These are phyloP conservation scores for Lasioglossum leucozonium DNA, from an alignment of 2,888 invertebrate genomes.

Conservation along the genomic window DNA sequence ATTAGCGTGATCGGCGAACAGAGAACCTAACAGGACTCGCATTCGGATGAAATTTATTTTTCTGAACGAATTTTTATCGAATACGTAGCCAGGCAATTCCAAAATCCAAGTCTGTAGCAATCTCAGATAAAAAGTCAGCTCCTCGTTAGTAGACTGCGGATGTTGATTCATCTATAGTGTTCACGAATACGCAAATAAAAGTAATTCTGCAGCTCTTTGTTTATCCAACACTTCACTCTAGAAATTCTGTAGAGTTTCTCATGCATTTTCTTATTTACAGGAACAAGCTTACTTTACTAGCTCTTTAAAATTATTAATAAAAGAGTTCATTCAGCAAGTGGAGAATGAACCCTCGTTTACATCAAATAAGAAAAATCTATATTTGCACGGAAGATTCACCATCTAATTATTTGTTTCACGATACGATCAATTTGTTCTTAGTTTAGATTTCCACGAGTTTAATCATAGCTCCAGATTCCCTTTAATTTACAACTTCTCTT, in stretches of 20 bases:
- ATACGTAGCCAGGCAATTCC: not conserved
- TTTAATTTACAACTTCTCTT: not conserved
- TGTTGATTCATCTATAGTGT: not conserved
- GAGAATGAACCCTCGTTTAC: not conserved
- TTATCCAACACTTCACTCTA: not conserved
- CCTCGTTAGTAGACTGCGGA: not conserved
- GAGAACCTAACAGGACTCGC: not conserved
- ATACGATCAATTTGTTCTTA: not conserved
- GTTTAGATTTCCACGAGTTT: conserved; percentile 29
- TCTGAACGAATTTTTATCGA: not conserved
- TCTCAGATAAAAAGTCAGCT: not conserved
- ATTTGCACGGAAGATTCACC: not conserved
- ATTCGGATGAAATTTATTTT: conserved; percentile 19
- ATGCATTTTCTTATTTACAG: no score
- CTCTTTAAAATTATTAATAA: not conserved
- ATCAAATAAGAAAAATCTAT: not conserved
- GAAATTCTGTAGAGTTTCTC: not conserved
- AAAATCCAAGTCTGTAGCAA: not conserved
- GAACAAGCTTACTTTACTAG: no score
- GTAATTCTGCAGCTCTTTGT: not conserved
- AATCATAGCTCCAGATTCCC: not conserved
- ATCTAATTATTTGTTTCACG: not conserved
- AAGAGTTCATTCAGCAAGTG: not conserved
- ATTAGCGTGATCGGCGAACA: no score
- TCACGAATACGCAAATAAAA: not conserved